Evolutionary conservation across 2,797 vertebrate species (phyloP), one percentile per base, ranked within the genome.

Genomic region (Anas capensis): DNA sequence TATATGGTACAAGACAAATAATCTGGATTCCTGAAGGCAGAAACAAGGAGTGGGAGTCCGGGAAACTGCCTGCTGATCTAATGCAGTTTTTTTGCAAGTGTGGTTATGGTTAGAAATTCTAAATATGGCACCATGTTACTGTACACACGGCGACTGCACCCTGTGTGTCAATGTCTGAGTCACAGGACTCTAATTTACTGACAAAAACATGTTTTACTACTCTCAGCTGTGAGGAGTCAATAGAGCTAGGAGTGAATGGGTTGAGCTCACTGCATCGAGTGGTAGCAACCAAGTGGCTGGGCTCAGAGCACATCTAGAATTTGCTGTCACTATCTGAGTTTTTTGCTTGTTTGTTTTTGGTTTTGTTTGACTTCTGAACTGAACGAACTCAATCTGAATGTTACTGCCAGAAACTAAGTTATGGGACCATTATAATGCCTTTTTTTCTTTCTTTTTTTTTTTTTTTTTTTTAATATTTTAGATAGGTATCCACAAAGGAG

Each of bases 31-130:
- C 95, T 95, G 86, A 91, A 97, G 86, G 78, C 83, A 96, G 93
- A 94, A 94, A 87, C 71, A 95, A 92, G 89, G 95, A 92, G 92
- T 92, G 82, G 90, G 95, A 93, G 92, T 95, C 82, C 92, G 84
- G 93, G 94, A 97, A 96, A 95, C 78, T 71, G 90, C 42, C 93
- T 96, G 95, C 95, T 96, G 96, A 96, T 96, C 95, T 96, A 96
- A 93, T 92, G 90, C 78, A 96, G 75, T 94, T 95, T 96, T 96
- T 96, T 86, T 96, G 89, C 76, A 70, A 96, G 84, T 89, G 93
- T 94, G 94, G 94, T 93, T 97, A 96, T 95, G 96, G 96, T 96
- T 95, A 96, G 91, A 94, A 90, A 68, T 60, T 88, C 96, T 97
- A 97, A 97, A 96, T 96, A 96, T 36, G 88, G 96, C 91, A 83